Conservation (phyloP, 2,888 invertebrate genomes). For the Eupithecia insigniata region DNA sequence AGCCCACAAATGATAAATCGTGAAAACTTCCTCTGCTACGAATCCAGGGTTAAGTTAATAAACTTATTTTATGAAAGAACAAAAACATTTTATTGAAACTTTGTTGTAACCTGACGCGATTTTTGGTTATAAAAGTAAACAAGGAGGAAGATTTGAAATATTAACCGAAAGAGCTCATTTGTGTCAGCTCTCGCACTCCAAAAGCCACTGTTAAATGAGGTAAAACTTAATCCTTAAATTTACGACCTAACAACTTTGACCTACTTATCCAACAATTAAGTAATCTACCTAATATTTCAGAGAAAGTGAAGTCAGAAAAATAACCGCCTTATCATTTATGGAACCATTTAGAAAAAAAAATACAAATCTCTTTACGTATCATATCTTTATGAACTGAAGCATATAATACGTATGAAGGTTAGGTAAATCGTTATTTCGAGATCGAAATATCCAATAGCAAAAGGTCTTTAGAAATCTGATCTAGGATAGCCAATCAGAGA, state of each 20-base stretch:
- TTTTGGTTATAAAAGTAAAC: slow-evolving; percentile 1
- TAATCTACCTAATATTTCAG: slow-evolving; percentile 28
- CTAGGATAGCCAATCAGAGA: neutral
- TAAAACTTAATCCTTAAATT: slow-evolving; percentile 46
- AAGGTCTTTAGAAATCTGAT: slow-evolving; percentile 2
- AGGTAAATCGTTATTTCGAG: neutral
- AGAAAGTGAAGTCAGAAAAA: neutral
- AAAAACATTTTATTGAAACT: neutral
- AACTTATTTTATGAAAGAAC: neutral
- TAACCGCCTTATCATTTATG: neutral
- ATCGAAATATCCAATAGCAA: slow-evolving; percentile 23
- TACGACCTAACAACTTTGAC: slow-evolving; percentile 49
- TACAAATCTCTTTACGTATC: slow-evolving; percentile 4
- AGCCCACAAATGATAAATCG: neutral
- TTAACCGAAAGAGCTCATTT: slow-evolving; percentile 33
- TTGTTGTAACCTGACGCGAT: neutral
- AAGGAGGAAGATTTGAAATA: slow-evolving; percentile 23
- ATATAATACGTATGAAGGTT: neutral
- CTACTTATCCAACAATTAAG: slow-evolving; percentile 46
- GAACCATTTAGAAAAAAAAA: neutral
- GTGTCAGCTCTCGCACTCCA: slow-evolving; percentile 30
- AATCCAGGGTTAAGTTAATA: neutral
- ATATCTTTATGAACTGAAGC: slow-evolving; percentile 18
- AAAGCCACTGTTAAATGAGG: slow-evolving; percentile 42
- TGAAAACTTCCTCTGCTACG: neutral